Conservation (phyloP, 1,140 invertebrate genomes). For the Proctacanthus coquilletti region DNA sequence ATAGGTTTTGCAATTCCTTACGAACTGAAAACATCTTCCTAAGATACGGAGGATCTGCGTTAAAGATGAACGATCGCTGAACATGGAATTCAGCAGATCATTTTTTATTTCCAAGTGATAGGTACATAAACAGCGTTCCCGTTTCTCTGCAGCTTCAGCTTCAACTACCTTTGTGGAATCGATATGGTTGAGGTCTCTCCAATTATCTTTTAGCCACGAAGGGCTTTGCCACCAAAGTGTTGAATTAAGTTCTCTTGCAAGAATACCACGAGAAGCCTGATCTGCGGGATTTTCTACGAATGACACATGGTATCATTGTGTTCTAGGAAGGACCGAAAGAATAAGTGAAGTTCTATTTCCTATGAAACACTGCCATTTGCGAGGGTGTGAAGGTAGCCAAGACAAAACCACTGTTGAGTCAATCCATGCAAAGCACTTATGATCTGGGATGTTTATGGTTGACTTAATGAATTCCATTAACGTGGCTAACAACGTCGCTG, state of each 20-base stretch:
- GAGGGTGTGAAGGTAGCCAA: too few relatives aligned
- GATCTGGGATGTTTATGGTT: not conserved
- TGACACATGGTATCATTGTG: too few relatives aligned
- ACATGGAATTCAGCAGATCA: constrained; percentile 1
- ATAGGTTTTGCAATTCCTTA: not conserved
- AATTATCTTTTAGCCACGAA: not conserved
- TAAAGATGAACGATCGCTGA: constrained; percentile 2
- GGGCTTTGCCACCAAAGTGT: not conserved
- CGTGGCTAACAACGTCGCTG: not conserved
- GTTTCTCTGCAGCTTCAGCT: constrained; percentile 9
- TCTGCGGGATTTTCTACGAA: too few relatives aligned
- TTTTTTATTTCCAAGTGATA: not conserved
- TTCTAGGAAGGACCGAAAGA: too few relatives aligned
- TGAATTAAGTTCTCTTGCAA: too few relatives aligned
- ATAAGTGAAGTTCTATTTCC: too few relatives aligned
- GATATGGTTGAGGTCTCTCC: too few relatives aligned
- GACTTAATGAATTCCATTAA: not conserved
- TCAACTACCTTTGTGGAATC: too few relatives aligned
- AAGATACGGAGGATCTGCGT: not conserved
- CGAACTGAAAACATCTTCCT: not conserved
- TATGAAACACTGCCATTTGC: too few relatives aligned
- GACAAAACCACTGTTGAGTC: too few relatives aligned
- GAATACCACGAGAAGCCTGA: too few relatives aligned
- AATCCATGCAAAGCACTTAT: not conserved
- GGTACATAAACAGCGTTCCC: constrained; percentile 5